These are phyloP conservation scores for Sparidentex hasta DNA, from an alignment of 2,797 vertebrate genomes.

Conservation along the genomic window DNA sequence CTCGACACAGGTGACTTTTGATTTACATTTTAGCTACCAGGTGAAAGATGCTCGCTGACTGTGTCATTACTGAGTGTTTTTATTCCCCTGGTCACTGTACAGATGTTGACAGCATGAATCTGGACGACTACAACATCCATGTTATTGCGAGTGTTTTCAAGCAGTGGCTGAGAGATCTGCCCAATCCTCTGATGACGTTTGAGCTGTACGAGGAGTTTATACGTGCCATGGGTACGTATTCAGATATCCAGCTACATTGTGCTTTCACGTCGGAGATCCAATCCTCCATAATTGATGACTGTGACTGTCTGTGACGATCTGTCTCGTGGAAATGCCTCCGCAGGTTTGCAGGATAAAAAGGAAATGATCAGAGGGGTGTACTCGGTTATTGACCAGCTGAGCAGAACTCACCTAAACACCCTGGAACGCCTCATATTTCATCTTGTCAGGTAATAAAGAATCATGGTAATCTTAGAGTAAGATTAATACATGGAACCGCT, in stretches of 20 bases:
- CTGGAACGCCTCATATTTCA: conserved; percentile 98
- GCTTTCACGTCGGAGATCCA: neutral
- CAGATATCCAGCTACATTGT: neutral
- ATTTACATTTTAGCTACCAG: neutral
- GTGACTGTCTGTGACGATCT: neutral
- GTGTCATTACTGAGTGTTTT: neutral
- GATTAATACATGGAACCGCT: neutral
- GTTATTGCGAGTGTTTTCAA: conserved; percentile 99
- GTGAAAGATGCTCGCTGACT: neutral
- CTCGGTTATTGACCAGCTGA: conserved; percentile 96
- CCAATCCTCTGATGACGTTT: conserved; percentile 98
- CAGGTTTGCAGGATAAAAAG: conserved; percentile 95
- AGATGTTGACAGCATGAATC: conserved; percentile 93
- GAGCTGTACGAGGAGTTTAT: conserved; percentile 98
- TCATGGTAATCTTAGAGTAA: neutral
- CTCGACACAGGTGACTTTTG: conserved; percentile 90
- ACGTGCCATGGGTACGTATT: conserved; percentile 92
- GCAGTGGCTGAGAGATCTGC: conserved; percentile 97
- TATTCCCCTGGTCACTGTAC: conserved; percentile 14
- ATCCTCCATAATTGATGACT: neutral
- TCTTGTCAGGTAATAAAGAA: conserved; percentile 91
- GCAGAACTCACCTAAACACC: conserved; percentile 94
- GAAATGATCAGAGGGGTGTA: conserved; percentile 93
- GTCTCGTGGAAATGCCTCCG: conserved; percentile 39
- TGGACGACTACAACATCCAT: conserved; percentile 98